phyloP scores from a whole-genome alignment of 2,113 vertebrate species.

The Promerops cafer region DNA sequence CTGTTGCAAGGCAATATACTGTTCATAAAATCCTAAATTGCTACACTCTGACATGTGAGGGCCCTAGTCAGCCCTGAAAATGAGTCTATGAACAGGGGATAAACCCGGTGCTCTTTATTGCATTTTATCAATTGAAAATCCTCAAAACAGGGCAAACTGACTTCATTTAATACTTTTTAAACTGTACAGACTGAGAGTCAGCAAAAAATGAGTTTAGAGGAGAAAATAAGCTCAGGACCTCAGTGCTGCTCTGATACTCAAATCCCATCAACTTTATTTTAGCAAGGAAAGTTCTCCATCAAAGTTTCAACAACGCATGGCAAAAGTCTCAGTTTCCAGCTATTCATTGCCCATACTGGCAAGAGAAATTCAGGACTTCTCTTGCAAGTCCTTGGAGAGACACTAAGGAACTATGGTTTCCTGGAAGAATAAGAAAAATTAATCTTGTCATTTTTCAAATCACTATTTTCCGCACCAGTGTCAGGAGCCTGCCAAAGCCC shows the following conservation, averaged over 20 bases:
- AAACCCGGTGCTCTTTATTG: not conserved
- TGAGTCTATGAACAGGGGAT: not conserved
- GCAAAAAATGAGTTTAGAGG: not conserved
- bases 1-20: not conserved
- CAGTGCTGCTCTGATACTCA: not conserved
- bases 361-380: not conserved
- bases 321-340: not conserved
- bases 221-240: not conserved
- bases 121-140: not conserved
- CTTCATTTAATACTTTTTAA: not conserved
- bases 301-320: not conserved
- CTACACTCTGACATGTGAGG: not conserved
- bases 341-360: not conserved
- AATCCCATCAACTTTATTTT: not conserved
- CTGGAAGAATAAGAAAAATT: not conserved
- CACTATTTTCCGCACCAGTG: not conserved
- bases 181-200: not conserved
- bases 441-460: not conserved
- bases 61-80: not conserved
- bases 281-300: not conserved
- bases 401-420: not conserved
- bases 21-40: not conserved
- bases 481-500: not conserved
- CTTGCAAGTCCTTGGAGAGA: not conserved
- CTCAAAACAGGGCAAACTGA: not conserved